Evolutionary conservation across 2,888 invertebrate genomes (phyloP).

Genomic region (Torymus tubicola): DNA sequence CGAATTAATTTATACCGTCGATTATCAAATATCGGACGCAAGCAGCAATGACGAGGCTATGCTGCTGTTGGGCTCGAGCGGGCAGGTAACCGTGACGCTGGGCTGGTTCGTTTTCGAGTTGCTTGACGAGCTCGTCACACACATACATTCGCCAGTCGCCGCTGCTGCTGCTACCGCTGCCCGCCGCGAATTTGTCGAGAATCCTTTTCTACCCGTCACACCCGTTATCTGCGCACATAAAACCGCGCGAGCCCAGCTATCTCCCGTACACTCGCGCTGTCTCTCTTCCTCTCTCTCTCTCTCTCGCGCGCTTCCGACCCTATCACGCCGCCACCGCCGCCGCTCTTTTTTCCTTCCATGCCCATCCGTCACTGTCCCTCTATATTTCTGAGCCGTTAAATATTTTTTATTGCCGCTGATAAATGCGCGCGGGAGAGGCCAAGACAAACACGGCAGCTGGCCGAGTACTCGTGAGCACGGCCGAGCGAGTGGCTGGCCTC

Average conservation of each 20-base stretch:
- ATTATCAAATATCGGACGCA: constrained; percentile 56
- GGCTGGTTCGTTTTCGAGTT: not conserved
- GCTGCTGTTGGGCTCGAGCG: too few species aligned
- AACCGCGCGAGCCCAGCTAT: constrained; percentile 1
- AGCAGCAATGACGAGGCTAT: not conserved
- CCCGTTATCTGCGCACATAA: constrained; percentile 33
- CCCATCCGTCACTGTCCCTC: constrained; percentile 51
- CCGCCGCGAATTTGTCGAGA: constrained; percentile 30
- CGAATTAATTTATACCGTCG: constrained; percentile 59
- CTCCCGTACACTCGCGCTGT: not conserved
- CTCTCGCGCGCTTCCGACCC: not conserved
- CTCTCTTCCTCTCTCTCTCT: not conserved
- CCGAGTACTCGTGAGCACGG: not conserved
- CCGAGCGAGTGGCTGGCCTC: not conserved
- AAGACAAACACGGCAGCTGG: not conserved
- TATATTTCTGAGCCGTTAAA: constrained; percentile 47
- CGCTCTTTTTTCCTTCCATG: not conserved
- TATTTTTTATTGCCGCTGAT: constrained; percentile 52
- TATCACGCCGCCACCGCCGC: not conserved
- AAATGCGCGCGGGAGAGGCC: constrained; percentile 23
- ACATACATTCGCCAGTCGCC: too few species aligned
- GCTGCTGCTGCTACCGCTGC: not conserved
- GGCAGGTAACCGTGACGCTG: too few species aligned
- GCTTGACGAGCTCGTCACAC: constrained; percentile 7
- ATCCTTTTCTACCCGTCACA: constrained; percentile 18